phyloP scores from a whole-genome alignment of 1,140 invertebrate genomes.

The Ridgeia piscesae region DNA sequence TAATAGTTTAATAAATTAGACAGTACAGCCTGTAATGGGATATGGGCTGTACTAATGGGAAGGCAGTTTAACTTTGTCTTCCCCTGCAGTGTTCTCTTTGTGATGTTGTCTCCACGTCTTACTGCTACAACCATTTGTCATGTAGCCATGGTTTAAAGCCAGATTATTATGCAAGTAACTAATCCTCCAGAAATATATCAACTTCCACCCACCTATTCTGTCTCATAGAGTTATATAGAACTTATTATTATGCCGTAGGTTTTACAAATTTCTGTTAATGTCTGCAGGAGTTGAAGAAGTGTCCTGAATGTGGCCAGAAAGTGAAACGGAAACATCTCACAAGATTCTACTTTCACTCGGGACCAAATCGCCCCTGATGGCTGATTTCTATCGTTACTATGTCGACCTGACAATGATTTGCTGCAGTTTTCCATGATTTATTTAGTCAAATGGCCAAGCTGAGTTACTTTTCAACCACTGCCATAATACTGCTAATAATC shows the following conservation, averaged over 20 bases:
- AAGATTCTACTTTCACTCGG: slow-evolving; percentile 12
- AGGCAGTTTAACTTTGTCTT: background rate
- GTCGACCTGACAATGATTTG: too few species aligned
- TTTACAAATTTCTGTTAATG: background rate
- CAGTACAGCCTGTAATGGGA: background rate
- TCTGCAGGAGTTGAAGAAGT: slow-evolving; percentile 32
- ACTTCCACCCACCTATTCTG: background rate
- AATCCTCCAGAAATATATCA: background rate
- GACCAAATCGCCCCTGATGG: background rate
- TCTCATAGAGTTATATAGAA: background rate
- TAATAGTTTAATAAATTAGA: background rate
- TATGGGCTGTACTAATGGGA: too few species aligned
- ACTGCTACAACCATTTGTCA: background rate
- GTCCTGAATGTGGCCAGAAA: slow-evolving; percentile 33
- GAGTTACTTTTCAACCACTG: too few species aligned
- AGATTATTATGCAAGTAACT: background rate
- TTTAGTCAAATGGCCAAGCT: too few species aligned
- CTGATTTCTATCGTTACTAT: background rate
- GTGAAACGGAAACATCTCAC: slow-evolving; percentile 33
- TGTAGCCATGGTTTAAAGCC: background rate
- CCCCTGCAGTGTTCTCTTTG: background rate
- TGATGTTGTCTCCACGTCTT: background rate
- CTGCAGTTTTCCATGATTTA: too few species aligned
- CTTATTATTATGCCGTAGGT: background rate
- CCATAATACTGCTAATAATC: background rate